Evolutionary conservation across 2,113 vertebrate genomes (phyloP), one percentile per base, ranked within the genome.

Genomic region (Nothoprocta perdicaria): DNA sequence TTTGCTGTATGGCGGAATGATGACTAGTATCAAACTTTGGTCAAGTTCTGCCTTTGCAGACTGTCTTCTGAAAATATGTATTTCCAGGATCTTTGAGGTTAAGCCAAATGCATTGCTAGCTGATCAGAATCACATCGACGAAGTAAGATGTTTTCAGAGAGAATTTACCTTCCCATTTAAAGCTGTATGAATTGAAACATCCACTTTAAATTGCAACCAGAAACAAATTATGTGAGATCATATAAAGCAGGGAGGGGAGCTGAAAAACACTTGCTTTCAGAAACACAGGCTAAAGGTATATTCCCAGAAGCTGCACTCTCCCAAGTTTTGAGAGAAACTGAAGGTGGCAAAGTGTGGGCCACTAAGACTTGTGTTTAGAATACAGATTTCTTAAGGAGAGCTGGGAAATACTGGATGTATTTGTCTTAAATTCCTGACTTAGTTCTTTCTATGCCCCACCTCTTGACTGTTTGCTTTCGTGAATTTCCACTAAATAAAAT

Each of bases 381-480:
- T 58, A 63, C 88, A 90, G 85, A 21, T 9, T 38, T 38, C 26
- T 46, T 15, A 79, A 41, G 11, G 27, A 91, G 23, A 92, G 40
- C 5, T 71, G 78, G 48, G 88, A 94, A 95, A 83, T 41, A 52
- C n/a, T 89, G 68, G 24, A 66, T 88, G 48, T 35, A 72, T 63
- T 89, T 0, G 3, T 50, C 43, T 84, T 61, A 67, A 93, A 80
- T 81, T 92, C 83, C n/a, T 86, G 73, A 75, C 88, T 80, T 68
- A 80, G 61, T 78, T 95, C 78, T 79, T 93, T 84, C 84, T 81
- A 66, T 73, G 50, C 69, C 57, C 68, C 79, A 89, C 61, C 68
- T 85, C 79, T 92, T 75, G 73, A 65, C 72, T 85, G n/a, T 65
- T 94, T 94, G 65, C 80, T 92, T 92, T 93, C 89, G 19, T 80